Evolutionary conservation across 2,888 invertebrate genomes (phyloP).

Genomic region (Phalera bucephala): DNA sequence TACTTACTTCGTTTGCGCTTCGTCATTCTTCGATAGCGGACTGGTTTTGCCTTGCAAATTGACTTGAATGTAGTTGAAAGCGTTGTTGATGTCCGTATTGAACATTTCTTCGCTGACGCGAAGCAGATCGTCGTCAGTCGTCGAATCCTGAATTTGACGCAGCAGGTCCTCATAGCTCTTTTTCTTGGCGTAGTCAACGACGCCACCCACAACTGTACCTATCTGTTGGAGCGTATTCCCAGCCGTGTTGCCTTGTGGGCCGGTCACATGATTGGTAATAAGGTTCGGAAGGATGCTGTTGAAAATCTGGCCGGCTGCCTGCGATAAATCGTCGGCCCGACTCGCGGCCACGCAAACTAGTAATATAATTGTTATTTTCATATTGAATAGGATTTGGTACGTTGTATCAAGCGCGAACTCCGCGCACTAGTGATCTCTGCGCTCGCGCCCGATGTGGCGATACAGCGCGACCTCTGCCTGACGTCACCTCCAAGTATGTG

Average conservation of each 20-base stretch:
- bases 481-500: slow-evolving; percentile 62
- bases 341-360: slow-evolving; percentile 51
- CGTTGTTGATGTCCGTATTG: slow-evolving; percentile 88
- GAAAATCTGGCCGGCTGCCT: slow-evolving; percentile 75
- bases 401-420: slow-evolving; percentile 61
- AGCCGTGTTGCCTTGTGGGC: slow-evolving; percentile 67
- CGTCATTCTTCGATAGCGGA: slow-evolving; percentile 86
- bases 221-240: slow-evolving; percentile 68
- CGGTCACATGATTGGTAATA: slow-evolving; percentile 62
- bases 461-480: slow-evolving; percentile 71
- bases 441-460: slow-evolving; percentile 50
- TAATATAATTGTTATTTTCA: slow-evolving; percentile 60
- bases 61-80: slow-evolving; percentile 86
- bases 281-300: slow-evolving; percentile 70
- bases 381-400: slow-evolving; percentile 50
- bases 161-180: slow-evolving; percentile 74
- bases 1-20: slow-evolving; percentile 89
- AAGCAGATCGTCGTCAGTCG: slow-evolving; percentile 86
- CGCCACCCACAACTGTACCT: slow-evolving; percentile 75
- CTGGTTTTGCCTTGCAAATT: slow-evolving; percentile 90
- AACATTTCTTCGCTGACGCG: slow-evolving; percentile 88
- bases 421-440: slow-evolving; percentile 75
- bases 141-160: slow-evolving; percentile 72
- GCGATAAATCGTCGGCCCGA: slow-evolving; percentile 64
- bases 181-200: slow-evolving; percentile 75